Percentiles rank a stretch among this genome's conserved stretches.
These are phyloP conservation scores for Aleiodes alternator DNA, from an alignment of 2,888 invertebrate genomes.

Conservation along the genomic window DNA sequence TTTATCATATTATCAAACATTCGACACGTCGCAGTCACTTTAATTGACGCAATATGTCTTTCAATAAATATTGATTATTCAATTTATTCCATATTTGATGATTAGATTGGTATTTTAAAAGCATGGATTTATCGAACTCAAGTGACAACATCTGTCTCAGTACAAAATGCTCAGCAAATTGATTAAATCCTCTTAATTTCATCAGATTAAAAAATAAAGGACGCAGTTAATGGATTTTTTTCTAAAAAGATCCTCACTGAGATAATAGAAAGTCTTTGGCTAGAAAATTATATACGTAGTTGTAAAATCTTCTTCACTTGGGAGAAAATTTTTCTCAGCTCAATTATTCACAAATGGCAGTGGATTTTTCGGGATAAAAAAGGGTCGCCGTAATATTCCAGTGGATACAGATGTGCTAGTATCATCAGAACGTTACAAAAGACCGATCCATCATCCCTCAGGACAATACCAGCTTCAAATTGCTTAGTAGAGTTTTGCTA, in stretches of 20 bases:
- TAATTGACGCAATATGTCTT: conserved; percentile 55
- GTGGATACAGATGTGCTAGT: conserved; percentile 71
- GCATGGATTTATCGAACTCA: conserved; percentile 67
- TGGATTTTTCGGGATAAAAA: conserved; percentile 58
- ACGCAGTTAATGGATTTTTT: too few relatives aligned
- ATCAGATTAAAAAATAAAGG: not conserved
- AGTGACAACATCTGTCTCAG: conserved; percentile 69
- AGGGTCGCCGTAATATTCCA: conserved; percentile 54
- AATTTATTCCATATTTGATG: conserved; percentile 70
- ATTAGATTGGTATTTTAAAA: conserved; percentile 72
- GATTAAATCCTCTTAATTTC: not conserved
- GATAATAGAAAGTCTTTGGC: too few relatives aligned
- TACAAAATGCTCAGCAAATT: conserved; percentile 40
- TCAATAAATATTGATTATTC: conserved; percentile 63
- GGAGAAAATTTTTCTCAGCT: conserved; percentile 62
- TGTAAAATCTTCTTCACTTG: not conserved
- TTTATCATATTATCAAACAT: conserved; percentile 23
- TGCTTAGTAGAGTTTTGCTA: conserved; percentile 51
- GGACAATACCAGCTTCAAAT: conserved; percentile 70
- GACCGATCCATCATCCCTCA: conserved; percentile 73
- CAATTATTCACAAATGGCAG: conserved; percentile 71
- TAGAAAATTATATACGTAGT: too few relatives aligned
- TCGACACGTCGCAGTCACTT: conserved; percentile 45
- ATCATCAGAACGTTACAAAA: conserved; percentile 72
- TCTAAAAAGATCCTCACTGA: too few relatives aligned